Base-by-base conservation (phyloP, 2,888 invertebrate genomes). In the Leptodirus hochenwartii region DNA sequence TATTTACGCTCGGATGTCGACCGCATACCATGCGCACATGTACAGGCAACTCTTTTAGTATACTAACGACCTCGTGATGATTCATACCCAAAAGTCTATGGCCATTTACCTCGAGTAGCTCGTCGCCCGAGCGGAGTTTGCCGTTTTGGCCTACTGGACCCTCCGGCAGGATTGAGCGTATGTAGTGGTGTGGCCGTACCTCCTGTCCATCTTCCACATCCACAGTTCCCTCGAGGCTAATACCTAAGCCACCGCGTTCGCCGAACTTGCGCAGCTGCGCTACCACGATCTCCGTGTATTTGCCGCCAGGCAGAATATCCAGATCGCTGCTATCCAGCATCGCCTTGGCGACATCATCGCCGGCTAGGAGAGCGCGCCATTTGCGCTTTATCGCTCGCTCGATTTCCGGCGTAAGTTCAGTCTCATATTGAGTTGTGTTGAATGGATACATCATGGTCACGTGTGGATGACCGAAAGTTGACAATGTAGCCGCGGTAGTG, bases 121-220 rank as follows among this genome's bases (percentile, higher is more conserved):
- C 98, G 56, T 99, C 98, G 1, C 95, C 95, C 9, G 91, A 87
- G 40, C 76, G 71, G 17, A 98, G 68, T 27, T 74, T 71, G 4
- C 75, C 82, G 47, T 90, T 91, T 40, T 79, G 72, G 4, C 95
- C 96, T 2, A 98, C 95, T 0, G 98, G 96, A 2, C 98, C 96
- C 55, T 95, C 91, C n/a, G 85, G 78, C 44, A 96, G 63, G 45
- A 98, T 91, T 30, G 90, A 90, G 41, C 96, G 75, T 49, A 98
- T 95, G 56, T 95, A 96, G 62, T 96, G 98, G 59, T 98, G 98
- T 2, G 98, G 96, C 34, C 95, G 69, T 24, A 95, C 88, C 61
- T 98, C 96, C 33, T 84, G 72, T 0, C 96, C 96, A 48, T 84
- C 80, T 56, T 91, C 88, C 30, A 98, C 93, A 54, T 98, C 98